A percentile compares a stretch with the other conserved stretches of the same genome.
These are phyloP conservation scores for Hoplodrina ambigua DNA, from an alignment of 2,888 invertebrate species.

Conservation along the genomic window DNA sequence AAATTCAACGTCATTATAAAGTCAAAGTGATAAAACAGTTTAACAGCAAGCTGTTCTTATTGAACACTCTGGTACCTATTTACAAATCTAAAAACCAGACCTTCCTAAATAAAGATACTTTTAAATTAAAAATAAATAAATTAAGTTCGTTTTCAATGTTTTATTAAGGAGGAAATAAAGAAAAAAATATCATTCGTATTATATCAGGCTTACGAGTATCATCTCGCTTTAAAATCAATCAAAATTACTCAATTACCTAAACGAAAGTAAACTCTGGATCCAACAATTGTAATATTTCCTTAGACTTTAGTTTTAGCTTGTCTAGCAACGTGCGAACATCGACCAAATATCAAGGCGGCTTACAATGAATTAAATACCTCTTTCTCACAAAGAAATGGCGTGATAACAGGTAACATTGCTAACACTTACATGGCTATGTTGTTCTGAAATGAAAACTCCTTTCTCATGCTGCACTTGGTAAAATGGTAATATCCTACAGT, in stretches of 20 bases:
- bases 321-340: constrained; percentile 37
- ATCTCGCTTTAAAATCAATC: constrained; percentile 1
- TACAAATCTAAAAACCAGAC: neutral
- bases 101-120: constrained; percentile 6
- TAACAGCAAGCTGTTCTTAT: constrained; percentile 19
- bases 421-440: constrained; percentile 38
- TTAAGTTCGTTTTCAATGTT: constrained; percentile 6
- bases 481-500: constrained; percentile 32
- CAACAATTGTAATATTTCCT: constrained; percentile 9
- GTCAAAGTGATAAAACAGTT: constrained; percentile 31
- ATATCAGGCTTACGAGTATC: constrained; percentile 22
- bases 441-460: constrained; percentile 45
- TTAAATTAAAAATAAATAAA: neutral
- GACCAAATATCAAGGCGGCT: constrained; percentile 30
- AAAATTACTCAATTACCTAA: constrained; percentile 25
- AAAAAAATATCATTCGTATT: no score
- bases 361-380: constrained; percentile 42
- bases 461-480: constrained; percentile 43
- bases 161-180: no score
- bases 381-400: constrained; percentile 43
- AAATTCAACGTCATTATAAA: constrained; percentile 27
- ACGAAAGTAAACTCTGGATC: constrained; percentile 17
- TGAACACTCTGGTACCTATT: no score
- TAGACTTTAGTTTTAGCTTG: constrained; percentile 14
- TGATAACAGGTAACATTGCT: constrained; percentile 52